Evolutionary conservation across 2,113 vertebrate species (phyloP).

Genomic region (Odontophorus gujanensis): DNA sequence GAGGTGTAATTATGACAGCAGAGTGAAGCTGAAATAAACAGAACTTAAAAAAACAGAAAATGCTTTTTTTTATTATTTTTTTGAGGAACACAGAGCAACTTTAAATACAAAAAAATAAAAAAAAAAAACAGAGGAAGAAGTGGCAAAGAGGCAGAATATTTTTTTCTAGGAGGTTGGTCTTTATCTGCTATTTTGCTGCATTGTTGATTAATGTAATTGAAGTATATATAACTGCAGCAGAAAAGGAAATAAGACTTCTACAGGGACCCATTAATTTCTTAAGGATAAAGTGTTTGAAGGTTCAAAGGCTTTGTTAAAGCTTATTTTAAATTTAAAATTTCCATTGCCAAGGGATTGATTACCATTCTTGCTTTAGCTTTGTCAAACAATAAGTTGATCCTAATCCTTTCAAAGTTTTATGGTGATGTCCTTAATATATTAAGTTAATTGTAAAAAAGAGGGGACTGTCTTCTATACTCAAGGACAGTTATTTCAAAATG

Average conservation of each 20-base stretch:
- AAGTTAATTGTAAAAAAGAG: slow-evolving; percentile 47
- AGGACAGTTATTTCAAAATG: slow-evolving; percentile 64
- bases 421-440: slow-evolving; percentile 54
- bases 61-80: not conserved
- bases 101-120: not conserved
- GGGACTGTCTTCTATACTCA: slow-evolving; percentile 56
- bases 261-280: slow-evolving; percentile 86
- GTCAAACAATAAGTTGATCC: slow-evolving; percentile 78
- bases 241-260: slow-evolving; percentile 81
- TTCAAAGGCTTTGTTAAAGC: slow-evolving; percentile 85
- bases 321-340: slow-evolving; percentile 87
- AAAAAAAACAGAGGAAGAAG: not conserved
- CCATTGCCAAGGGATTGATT: slow-evolving; percentile 82
- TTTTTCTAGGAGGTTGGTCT: slow-evolving; percentile 36
- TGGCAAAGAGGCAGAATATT: not conserved
- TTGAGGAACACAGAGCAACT: not conserved
- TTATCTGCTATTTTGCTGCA: slow-evolving; percentile 65
- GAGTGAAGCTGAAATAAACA: slow-evolving; percentile 18
- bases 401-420: slow-evolving; percentile 76
- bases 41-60: not conserved
- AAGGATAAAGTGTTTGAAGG: slow-evolving; percentile 83
- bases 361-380: slow-evolving; percentile 79
- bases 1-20: slow-evolving; percentile 30
- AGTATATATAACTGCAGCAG: slow-evolving; percentile 77
- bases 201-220: slow-evolving; percentile 82